Conservation (phyloP, 2,113 vertebrate genomes). For the Scartelaos histophorus region DNA sequence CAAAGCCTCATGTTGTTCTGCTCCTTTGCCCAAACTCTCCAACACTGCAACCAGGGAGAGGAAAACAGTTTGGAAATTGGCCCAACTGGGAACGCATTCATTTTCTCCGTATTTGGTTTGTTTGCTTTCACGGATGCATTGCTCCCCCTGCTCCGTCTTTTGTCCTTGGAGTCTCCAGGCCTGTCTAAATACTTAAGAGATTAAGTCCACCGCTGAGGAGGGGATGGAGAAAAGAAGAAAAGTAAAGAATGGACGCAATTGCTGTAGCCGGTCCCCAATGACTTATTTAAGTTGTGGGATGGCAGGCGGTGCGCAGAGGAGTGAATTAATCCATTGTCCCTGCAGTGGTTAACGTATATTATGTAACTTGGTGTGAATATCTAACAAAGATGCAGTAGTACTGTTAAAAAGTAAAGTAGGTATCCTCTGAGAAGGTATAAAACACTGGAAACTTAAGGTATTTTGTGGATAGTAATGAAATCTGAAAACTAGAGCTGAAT, state of each 20-base stretch:
- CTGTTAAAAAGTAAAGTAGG: neutral
- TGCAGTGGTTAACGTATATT: slow-evolving; percentile 10
- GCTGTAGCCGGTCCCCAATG: slow-evolving; percentile 49
- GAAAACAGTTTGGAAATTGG: slow-evolving; percentile 40
- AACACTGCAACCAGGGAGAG: slow-evolving; percentile 27
- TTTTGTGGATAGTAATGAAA: neutral
- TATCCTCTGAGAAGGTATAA: neutral
- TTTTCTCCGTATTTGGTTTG: slow-evolving; percentile 57
- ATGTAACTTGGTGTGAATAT: neutral
- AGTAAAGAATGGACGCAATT: slow-evolving; percentile 26
- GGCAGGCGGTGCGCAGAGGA: slow-evolving; percentile 60
- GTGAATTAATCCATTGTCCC: slow-evolving; percentile 57
- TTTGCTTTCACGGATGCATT: slow-evolving; percentile 49
- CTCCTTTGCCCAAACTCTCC: slow-evolving; percentile 22
- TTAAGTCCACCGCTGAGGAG: slow-evolving; percentile 32
- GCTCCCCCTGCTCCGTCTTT: slow-evolving; percentile 28
- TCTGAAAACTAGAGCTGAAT: neutral
- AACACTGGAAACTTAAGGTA: neutral
- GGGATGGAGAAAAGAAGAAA: slow-evolving; percentile 6
- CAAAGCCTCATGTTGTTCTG: neutral
- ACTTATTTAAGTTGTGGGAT: slow-evolving; percentile 64
- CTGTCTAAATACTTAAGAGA: slow-evolving; percentile 54
- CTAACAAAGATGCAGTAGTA: neutral
- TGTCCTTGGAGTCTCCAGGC: slow-evolving; percentile 50
- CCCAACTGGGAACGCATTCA: slow-evolving; percentile 40